Base-by-base conservation (phyloP, 2,888 invertebrate genomes). In the Volucella bombylans region DNA sequence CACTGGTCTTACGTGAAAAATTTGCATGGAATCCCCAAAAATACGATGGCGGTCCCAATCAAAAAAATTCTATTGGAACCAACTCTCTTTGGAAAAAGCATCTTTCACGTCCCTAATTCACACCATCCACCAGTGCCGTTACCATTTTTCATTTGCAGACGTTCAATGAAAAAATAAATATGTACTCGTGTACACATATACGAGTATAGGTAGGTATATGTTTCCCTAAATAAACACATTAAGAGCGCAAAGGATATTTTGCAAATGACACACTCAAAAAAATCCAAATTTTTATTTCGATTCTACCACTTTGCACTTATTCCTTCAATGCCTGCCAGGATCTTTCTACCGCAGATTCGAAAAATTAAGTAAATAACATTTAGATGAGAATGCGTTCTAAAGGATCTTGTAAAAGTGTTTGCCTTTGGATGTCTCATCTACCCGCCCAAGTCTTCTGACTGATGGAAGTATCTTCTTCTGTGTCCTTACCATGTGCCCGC, bases 311-410 rank as follows among this genome's bases (percentile, higher is more conserved):
- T 47, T 52, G 39, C 59, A 62, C 47, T 61, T 55, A 50, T 61
- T 76, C 69, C 61, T 74, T 73, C 68, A 68, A 15, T 47, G 59
- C 31, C 67, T 39, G 61, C 11, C 67, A 23, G 18, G 18, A 65
- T 57, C 15, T 18, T 73, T 39, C 57, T 49, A 55, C 23, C 69
- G 64, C 57, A 57, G 62, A 78, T 57, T 64, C 18, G 71, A 57
- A 71, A 85, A 85, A 80, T 80, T 85, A 80, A 85, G 80, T 85
- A 85, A 85, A 85, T 85, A 85, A 80, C 80, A 76, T 85, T 85
- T 85, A 85, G 76, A 80, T 80, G 74, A 76, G 76, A 80, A 85
- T 76, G 80, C 80, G 80, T 85, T 80, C 80, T 71, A 31, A 67
- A 85, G 80, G 62, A 80, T 72, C 65, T 67, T 52, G 76, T 61